A percentile compares a stretch with the other conserved stretches of the same genome.
phyloP scores from a whole-genome alignment of 2,888 invertebrate species.

The Cantharis lateralis region DNA sequence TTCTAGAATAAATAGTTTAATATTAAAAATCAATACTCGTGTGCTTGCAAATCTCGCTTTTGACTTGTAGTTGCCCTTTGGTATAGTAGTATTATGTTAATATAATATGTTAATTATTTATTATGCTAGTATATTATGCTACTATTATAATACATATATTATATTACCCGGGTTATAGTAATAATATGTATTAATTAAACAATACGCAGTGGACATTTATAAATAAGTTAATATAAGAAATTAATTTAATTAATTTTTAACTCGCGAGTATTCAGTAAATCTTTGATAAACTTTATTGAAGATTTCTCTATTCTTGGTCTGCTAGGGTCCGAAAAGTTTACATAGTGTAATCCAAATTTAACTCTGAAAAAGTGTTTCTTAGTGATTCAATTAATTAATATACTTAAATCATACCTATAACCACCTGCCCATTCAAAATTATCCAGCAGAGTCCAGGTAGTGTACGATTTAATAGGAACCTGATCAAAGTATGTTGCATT shows the following conservation, averaged over 20 bases:
- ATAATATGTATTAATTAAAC: no score
- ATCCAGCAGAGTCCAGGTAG: constrained; percentile 76
- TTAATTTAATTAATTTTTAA: neutral
- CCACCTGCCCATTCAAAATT: constrained; percentile 79
- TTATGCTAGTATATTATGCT: no score
- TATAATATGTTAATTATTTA: no score
- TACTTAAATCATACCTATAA: constrained; percentile 63
- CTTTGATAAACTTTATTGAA: constrained; percentile 61
- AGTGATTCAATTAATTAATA: neutral
- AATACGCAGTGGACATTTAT: no score
- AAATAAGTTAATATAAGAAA: no score
- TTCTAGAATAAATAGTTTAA: no score
- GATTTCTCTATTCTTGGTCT: constrained; percentile 65
- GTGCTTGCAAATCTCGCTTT: no score
- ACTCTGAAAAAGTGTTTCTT: constrained; percentile 54
- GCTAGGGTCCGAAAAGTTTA: constrained; percentile 64
- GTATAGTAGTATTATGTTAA: no score
- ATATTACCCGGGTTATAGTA: no score
- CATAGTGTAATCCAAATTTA: constrained; percentile 69
- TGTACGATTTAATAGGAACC: constrained; percentile 62
- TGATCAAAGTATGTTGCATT: neutral
- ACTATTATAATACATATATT: no score
- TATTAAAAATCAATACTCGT: no score
- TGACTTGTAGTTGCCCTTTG: no score
- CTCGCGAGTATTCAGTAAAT: neutral